Evolutionary conservation across 2,888 invertebrate genomes (phyloP).

Genomic region (Caenorhabditis zanzibari): DNA sequence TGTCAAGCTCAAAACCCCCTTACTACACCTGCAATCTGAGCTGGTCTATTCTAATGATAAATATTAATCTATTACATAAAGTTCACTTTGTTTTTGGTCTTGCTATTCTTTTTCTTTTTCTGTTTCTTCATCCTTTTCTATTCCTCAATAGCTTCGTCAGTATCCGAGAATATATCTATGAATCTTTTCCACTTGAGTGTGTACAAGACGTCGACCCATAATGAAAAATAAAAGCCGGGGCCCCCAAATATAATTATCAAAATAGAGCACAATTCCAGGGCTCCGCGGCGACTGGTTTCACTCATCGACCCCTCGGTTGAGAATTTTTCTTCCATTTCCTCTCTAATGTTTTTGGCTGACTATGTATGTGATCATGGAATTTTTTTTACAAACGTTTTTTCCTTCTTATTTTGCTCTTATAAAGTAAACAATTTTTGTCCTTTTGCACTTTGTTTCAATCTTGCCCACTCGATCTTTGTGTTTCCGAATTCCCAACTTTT

Average conservation of each 20-base stretch:
- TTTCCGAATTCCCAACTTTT: no score
- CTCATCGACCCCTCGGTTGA: constrained; percentile 20
- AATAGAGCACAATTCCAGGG: constrained; percentile 62
- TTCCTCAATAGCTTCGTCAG: constrained; percentile 3
- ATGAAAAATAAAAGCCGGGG: constrained; percentile 48
- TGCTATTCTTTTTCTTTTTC: constrained; percentile 1
- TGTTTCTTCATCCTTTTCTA: constrained; percentile 25
- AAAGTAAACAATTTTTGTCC: constrained; percentile 35
- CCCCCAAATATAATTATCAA: constrained; percentile 64
- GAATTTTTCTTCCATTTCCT: constrained; percentile 50
- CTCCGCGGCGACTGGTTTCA: constrained; percentile 31
- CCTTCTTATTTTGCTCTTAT: neutral
- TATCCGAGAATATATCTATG: neutral
- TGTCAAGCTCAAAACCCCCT: constrained; percentile 13
- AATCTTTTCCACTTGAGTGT: constrained; percentile 43
- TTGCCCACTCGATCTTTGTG: constrained; percentile 5
- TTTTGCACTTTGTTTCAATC: constrained; percentile 17
- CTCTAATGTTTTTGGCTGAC: constrained; percentile 41
- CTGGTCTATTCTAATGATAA: no score
- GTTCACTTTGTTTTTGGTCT: neutral
- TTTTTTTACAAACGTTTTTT: constrained; percentile 11
- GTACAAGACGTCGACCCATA: constrained; percentile 48
- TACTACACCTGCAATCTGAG: neutral
- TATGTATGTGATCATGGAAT: constrained; percentile 45
- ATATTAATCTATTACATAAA: no score